Evolutionary conservation across 2,888 invertebrate species (phyloP).

Genomic region (Deilephila elpenor): DNA sequence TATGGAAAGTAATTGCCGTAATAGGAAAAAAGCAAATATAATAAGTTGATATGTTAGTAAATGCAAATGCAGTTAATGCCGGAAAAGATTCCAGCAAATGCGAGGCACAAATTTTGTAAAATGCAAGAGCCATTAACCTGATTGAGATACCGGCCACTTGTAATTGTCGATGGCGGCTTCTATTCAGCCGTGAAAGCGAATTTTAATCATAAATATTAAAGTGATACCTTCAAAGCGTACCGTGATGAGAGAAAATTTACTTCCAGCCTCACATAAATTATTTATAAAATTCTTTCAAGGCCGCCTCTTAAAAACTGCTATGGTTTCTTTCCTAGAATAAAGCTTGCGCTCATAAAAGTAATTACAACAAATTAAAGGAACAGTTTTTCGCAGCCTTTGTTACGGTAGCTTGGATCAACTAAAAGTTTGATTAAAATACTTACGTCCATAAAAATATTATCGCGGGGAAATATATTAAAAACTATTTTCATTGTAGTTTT

Average conservation of each 20-base stretch:
- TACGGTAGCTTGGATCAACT: neutral
- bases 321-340: neutral
- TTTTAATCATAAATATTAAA: constrained; percentile 9
- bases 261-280: neutral
- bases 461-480: neutral
- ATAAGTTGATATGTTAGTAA: neutral
- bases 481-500: neutral
- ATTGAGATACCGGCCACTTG: constrained; percentile 3
- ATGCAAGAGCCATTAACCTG: neutral
- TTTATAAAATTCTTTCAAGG: neutral
- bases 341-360: neutral
- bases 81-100: neutral
- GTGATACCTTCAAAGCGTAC: neutral
- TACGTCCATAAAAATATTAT: neutral
- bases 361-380: neutral
- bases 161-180: neutral
- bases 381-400: neutral
- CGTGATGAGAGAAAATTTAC: neutral
- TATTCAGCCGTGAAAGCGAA: neutral
- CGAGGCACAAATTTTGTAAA: neutral
- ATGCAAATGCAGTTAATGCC: neutral
- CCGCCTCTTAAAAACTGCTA: neutral
- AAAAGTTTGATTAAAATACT: constrained; percentile 2
- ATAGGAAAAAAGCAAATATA: no score
- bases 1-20: no score